Conservation (phyloP, 2,113 vertebrate species). For the Terrapene triunguis region DNA sequence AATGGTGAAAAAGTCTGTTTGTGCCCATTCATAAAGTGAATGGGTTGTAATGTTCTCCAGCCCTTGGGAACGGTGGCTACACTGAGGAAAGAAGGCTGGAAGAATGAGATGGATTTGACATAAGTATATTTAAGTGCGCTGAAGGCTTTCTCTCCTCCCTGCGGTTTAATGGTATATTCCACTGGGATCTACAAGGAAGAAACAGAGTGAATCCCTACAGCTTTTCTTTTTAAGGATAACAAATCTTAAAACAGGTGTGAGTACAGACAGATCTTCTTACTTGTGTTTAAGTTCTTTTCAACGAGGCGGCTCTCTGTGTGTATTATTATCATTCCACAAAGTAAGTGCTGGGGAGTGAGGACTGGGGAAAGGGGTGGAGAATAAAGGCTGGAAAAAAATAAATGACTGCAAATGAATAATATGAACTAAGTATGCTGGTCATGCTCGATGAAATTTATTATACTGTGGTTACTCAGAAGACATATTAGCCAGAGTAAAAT, state of each 20-base stretch:
- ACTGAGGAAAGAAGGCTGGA: slow-evolving; percentile 90
- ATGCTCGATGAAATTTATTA: slow-evolving; percentile 81
- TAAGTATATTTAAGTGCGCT: slow-evolving; percentile 93
- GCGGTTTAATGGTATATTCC: slow-evolving; percentile 93
- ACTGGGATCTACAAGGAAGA: slow-evolving; percentile 90
- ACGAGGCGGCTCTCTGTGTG: slow-evolving; percentile 33
- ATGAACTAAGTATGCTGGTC: slow-evolving; percentile 78
- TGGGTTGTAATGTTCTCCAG: slow-evolving; percentile 93
- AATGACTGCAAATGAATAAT: slow-evolving; percentile 78
- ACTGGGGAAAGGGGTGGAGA: background rate
- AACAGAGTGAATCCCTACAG: slow-evolving; percentile 91
- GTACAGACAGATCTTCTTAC: slow-evolving; percentile 83
- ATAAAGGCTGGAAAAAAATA: slow-evolving; percentile 73
- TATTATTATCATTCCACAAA: slow-evolving; percentile 78
- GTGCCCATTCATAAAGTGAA: slow-evolving; percentile 97
- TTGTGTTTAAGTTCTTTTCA: slow-evolving; percentile 68
- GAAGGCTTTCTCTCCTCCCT: slow-evolving; percentile 91
- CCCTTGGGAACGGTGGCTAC: slow-evolving; percentile 90
- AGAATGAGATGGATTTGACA: slow-evolving; percentile 98
- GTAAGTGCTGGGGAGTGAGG: slow-evolving; percentile 18
- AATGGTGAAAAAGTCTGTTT: slow-evolving; percentile 98
- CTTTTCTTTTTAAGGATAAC: slow-evolving; percentile 90
- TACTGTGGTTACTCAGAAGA: slow-evolving; percentile 78
- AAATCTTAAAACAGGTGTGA: slow-evolving; percentile 96
- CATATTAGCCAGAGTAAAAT: slow-evolving; percentile 69